Evolutionary conservation across 2,888 invertebrate species (phyloP).

Genomic region (Gortyna flavago): DNA sequence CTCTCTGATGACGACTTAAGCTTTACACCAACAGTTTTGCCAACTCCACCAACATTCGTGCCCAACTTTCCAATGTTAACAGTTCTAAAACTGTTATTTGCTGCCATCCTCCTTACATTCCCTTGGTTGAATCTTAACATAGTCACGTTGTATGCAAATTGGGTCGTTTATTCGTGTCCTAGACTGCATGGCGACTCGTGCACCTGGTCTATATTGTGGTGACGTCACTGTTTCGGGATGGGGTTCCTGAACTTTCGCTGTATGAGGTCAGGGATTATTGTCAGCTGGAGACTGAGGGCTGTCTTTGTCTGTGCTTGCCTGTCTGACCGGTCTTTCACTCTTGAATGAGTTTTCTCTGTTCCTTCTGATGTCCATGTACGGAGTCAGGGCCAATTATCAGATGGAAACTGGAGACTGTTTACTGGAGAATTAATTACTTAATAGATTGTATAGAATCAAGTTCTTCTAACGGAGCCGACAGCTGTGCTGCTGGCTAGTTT

Average conservation of each 20-base stretch:
- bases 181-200: constrained; percentile 49
- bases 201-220: constrained; percentile 35
- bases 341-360: background rate
- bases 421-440: no score
- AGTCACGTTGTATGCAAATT: constrained; percentile 46
- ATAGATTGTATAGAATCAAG: no score
- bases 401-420: no score
- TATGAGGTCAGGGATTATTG: background rate
- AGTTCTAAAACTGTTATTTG: constrained; percentile 16
- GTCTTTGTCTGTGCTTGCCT: background rate
- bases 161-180: constrained; percentile 19
- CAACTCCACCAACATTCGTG: background rate
- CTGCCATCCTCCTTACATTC: constrained; percentile 1
- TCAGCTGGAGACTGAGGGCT: no score
- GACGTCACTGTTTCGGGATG: constrained; percentile 28
- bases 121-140: constrained; percentile 35
- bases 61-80: background rate
- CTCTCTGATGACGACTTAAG: background rate
- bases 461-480: no score
- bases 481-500: no score
- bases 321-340: background rate
- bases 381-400: no score
- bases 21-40: background rate
- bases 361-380: background rate
- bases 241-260: background rate